phyloP scores from a whole-genome alignment of 2,113 vertebrate genomes.

The Bubalus kerabau region DNA sequence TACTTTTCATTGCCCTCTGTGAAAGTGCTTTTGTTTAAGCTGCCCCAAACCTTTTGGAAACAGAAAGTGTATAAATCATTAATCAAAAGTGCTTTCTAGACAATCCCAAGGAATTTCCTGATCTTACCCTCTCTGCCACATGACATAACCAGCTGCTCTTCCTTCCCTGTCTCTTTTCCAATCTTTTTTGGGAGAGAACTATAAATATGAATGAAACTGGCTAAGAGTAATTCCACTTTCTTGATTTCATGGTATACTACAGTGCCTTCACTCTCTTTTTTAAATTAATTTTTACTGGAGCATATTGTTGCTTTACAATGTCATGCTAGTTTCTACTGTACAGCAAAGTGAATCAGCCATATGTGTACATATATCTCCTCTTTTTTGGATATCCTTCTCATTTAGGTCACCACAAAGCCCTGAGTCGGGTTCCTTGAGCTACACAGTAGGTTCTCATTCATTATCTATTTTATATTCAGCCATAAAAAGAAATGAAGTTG shows the following conservation, averaged over 20 bases:
- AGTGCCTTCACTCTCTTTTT: background rate
- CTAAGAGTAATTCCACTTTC: background rate
- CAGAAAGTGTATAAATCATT: conserved; percentile 31
- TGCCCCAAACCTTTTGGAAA: background rate
- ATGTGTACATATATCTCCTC: background rate
- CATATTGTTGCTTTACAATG: background rate
- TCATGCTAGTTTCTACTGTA: background rate
- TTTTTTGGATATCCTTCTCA: background rate
- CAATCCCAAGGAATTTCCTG: background rate
- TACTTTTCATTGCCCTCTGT: background rate
- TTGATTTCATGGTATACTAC: background rate
- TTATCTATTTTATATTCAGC: background rate
- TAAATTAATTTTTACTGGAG: background rate
- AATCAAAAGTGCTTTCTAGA: conserved; percentile 24
- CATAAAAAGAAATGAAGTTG: background rate
- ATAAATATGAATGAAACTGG: background rate
- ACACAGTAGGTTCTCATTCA: background rate
- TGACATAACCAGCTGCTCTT: background rate
- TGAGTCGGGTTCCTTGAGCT: background rate
- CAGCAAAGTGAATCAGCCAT: background rate
- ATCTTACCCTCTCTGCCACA: background rate
- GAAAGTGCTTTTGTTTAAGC: conserved; percentile 32
- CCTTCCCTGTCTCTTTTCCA: background rate
- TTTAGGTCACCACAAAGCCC: background rate
- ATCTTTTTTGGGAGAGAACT: background rate